These are phyloP conservation scores for Eclectus roratus DNA, from an alignment of 2,113 vertebrate species.

Conservation along the genomic window DNA sequence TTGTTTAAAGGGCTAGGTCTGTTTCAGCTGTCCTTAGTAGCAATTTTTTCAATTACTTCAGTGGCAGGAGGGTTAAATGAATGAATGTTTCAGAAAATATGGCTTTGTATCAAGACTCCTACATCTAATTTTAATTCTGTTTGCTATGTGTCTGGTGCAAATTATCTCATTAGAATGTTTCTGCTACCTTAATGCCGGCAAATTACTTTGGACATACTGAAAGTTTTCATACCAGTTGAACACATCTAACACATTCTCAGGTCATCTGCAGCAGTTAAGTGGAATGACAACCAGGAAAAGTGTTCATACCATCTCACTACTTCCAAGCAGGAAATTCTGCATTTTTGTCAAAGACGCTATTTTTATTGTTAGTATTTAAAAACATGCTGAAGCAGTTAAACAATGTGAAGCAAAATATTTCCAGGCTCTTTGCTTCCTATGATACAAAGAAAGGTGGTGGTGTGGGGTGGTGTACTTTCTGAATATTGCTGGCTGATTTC, in stretches of 20 bases:
- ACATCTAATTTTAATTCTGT: not conserved
- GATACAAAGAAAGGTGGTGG: not conserved
- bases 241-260: not conserved
- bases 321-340: constrained; percentile 13
- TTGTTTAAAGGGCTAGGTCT: not conserved
- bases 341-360: constrained; percentile 15
- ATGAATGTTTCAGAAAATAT: not conserved
- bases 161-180: not conserved
- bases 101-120: not conserved
- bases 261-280: not conserved
- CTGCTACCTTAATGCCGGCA: not conserved
- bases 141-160: not conserved
- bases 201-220: not conserved
- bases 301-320: not conserved
- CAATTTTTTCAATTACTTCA: not conserved
- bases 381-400: constrained; percentile 34
- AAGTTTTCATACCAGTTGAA: constrained; percentile 8
- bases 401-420: constrained; percentile 1
- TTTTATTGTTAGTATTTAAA: constrained; percentile 31
- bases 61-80: not conserved
- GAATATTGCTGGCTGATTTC: not conserved
- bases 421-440: not conserved
- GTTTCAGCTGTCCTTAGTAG: not conserved
- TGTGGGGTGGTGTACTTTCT: not conserved
- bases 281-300: constrained; percentile 3